Conservation (phyloP, 1,140 invertebrate species). For the Meloidogyne hapla region DNA sequence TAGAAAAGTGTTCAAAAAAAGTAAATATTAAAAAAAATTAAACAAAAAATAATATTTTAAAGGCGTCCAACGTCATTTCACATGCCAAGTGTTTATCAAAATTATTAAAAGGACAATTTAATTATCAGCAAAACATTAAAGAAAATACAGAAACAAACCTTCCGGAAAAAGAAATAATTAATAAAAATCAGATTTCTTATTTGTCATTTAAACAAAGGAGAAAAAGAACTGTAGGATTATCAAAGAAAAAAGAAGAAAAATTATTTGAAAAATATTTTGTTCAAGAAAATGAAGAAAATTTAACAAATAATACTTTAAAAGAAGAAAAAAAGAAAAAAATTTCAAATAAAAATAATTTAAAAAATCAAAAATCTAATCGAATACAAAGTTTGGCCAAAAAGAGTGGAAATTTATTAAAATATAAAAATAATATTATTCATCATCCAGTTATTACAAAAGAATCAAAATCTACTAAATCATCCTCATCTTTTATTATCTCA, state of each 20-base stretch:
- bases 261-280: neutral
- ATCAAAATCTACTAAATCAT: neutral
- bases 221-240: neutral
- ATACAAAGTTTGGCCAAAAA: neutral
- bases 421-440: neutral
- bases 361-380: neutral
- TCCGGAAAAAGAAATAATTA: neutral
- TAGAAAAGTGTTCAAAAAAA: slow-evolving; percentile 19
- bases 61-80: slow-evolving; percentile 16
- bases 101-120: slow-evolving; percentile 14
- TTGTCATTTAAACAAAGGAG: neutral
- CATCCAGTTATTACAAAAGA: neutral
- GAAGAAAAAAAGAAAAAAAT: neutral
- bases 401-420: neutral
- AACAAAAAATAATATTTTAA: neutral
- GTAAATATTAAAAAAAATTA: slow-evolving; percentile 5
- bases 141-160: neutral
- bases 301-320: slow-evolving; percentile 2
- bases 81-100: slow-evolving; percentile 21
- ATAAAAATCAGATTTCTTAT: neutral
- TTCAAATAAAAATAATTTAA: neutral
- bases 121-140: neutral
- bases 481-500: neutral
- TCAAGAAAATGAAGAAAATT: neutral
- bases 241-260: slow-evolving; percentile 13